Evolutionary conservation across 2,888 invertebrate genomes (phyloP), one percentile per base, ranked within the genome.

Genomic region (Aphodius granarius): DNA sequence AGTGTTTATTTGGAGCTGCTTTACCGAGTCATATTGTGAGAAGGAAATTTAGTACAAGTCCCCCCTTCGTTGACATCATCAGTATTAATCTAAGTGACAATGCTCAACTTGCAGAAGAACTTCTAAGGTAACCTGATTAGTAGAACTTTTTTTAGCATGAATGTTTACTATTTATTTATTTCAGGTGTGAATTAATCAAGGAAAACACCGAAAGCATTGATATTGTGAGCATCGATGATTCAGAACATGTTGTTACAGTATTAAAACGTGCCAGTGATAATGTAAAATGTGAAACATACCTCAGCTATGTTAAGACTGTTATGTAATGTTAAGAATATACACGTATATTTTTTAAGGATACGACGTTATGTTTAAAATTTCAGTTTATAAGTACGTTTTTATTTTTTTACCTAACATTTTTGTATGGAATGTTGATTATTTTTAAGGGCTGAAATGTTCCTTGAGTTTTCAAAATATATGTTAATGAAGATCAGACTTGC

Each of bases 161-260:
- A 43, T 43, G 6, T 19, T 62, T 72, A 15, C 4, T 22, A 62
- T 15, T 1, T n/a, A 15, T 19, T 23, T 66, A 20, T 70, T 74
- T 4, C 21, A 74, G 74, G 63, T 74, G 21, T 6, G 63, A 70
- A 18, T 63, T 74, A 18, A 74, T 74, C 20, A 21, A 23, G n/a
- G 70, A 74, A 70, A 63, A 71, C 21, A 63, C 64, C 2, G 15
- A 18, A 4, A 70, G 63, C 1, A 64, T 43, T 43, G 43, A 43
- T 43, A 43, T 43, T 43, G 43, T 43, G 43, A 43, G 43, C 43
- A 13, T 43, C 13, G 43, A 43, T 43, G 43, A 43, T 13, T 43
- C 43, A 0, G 43, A 43, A 43, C 4, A 43, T 43, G 43, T 43
- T 43, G 13, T 43, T 13, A 43, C 43, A 13, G 43, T 43, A 43